Base-by-base conservation (phyloP, 1,140 invertebrate genomes). In the Pantala flavescens region DNA sequence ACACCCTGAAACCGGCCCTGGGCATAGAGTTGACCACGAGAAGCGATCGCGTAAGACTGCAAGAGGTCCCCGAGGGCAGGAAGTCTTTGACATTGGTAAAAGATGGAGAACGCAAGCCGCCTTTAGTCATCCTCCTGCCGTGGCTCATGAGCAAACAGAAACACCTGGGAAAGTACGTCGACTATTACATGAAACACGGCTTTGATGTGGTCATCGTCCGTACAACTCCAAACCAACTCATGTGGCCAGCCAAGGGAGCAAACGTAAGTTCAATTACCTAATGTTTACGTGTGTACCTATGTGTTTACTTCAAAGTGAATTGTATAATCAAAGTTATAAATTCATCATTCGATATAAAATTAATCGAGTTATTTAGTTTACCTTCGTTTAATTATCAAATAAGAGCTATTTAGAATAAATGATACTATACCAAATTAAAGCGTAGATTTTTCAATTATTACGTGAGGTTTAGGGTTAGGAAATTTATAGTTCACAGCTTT, bases 131-230 rank as follows among this genome's bases (percentile, higher is more conserved):
- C 3, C 85, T 96, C 79, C 86, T 95, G 36, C 88, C 89, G 77
- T 97, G 94, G 94, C 83, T 97, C 71, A 83, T 93, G 79, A 91
- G 93, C 7, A 90, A 93, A 78, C 88, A 89, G 76, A 91, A 89
- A 79, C 91, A 96, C 81, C 84, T 95, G 21, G 87, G 89, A 81
- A 96, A 96, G 83, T 95, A 91, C 82, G 88, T 89, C 0, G 86
- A 92, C 72, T 86, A 95, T 23, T 97, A 96, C 80, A 82, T 91
- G 73, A 89, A 91, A 71, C 88, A 91, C 81, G 93, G 93, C 21
- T 96, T 92, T 81, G 93, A 96, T 82, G 92, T 96, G 5, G 81
- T 95, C 19, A 88, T 88, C n/a, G 88, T 96, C 1, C 87, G 87
- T 43, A 88, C 93, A 70, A 90, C 87, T 21, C 93, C 93, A 0